These are phyloP conservation scores for Atta texana DNA, from an alignment of 1,140 invertebrate genomes.

Conservation along the genomic window DNA sequence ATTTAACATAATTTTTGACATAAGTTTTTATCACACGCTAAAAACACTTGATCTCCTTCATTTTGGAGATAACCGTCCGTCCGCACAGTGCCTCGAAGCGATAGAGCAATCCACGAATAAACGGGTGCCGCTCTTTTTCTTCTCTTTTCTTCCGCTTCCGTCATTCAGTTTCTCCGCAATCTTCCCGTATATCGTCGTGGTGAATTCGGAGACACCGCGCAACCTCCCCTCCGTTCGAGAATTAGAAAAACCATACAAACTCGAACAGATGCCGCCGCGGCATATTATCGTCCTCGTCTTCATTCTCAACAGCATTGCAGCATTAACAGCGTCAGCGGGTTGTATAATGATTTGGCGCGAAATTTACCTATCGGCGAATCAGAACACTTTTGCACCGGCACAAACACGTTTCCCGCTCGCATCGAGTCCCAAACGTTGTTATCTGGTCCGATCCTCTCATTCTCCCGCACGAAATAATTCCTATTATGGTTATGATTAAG, in stretches of 20 bases:
- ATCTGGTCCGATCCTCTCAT: background rate
- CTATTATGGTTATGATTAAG: slow-evolving; percentile 14
- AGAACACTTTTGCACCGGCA: slow-evolving; percentile 30
- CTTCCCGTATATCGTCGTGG: slow-evolving; percentile 18
- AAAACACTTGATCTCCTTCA: slow-evolving; percentile 36
- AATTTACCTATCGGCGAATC: slow-evolving; percentile 11
- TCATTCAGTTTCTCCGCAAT: slow-evolving; percentile 39
- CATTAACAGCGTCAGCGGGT: slow-evolving; percentile 20
- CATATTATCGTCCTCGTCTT: slow-evolving; percentile 16
- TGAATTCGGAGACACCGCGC: slow-evolving; percentile 48
- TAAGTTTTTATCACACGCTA: slow-evolving; percentile 78
- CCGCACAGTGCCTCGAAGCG: slow-evolving; percentile 36
- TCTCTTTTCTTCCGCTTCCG: slow-evolving; percentile 15
- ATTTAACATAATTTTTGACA: slow-evolving; percentile 66
- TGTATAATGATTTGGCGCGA: background rate
- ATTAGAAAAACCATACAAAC: slow-evolving; percentile 8
- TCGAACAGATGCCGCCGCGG: slow-evolving; percentile 46
- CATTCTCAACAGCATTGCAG: slow-evolving; percentile 31
- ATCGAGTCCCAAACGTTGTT: slow-evolving; percentile 34
- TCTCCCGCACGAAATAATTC: background rate
- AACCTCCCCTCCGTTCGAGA: slow-evolving; percentile 57
- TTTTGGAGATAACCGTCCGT: slow-evolving; percentile 26
- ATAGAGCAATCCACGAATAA: background rate
- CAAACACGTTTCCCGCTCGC: slow-evolving; percentile 33
- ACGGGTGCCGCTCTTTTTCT: background rate